These are phyloP conservation scores for Theodoxus fluviatilis DNA, from an alignment of 2,888 invertebrate genomes.

Conservation along the genomic window DNA sequence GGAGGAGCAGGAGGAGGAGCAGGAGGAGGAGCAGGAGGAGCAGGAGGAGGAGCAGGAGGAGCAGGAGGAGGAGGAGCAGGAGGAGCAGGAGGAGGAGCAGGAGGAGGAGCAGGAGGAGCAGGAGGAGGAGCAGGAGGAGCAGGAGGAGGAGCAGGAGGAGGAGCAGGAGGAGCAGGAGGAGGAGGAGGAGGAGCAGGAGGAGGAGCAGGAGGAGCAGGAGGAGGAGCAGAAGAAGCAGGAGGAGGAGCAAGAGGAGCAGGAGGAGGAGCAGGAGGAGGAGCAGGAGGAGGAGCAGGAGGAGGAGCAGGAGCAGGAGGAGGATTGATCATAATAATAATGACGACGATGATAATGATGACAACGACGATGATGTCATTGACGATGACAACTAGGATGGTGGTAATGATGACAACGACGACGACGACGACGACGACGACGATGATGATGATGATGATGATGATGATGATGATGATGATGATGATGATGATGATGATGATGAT, in stretches of 20 bases:
- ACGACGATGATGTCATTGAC: background rate
- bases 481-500: conserved; percentile 34
- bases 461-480: conserved; percentile 35
- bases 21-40: conserved; percentile 4
- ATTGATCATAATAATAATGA: background rate
- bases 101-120: background rate
- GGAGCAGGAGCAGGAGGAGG: background rate
- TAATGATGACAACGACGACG: background rate
- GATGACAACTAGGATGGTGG: background rate
- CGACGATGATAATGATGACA: background rate
- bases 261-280: conserved; percentile 2
- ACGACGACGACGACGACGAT: conserved; percentile 23
- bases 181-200: conserved; percentile 18
- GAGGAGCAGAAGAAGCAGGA: background rate
- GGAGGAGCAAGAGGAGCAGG: background rate
- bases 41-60: conserved; percentile 8
- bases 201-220: background rate
- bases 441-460: conserved; percentile 33
- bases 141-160: conserved; percentile 20
- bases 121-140: background rate
- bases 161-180: background rate
- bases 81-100: background rate
- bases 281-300: background rate
- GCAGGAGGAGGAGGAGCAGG: background rate
- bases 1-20: background rate